Base-by-base conservation (phyloP, 2,888 invertebrate genomes). In the Punctoribates punctum region DNA sequence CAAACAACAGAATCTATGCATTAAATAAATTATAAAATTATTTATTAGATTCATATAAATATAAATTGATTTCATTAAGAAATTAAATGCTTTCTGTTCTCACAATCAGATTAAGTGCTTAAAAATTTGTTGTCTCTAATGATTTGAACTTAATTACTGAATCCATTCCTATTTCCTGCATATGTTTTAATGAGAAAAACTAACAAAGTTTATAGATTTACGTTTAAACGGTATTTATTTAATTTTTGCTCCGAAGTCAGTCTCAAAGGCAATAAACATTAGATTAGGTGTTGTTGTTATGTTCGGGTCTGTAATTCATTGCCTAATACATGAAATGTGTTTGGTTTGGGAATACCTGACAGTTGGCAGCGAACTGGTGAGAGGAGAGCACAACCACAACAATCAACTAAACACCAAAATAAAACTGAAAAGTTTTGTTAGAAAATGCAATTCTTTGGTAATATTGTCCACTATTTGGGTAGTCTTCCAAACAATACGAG, bases 321-420 rank as follows among this genome's bases (percentile, higher is more conserved):
- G 65, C 29, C 29, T 65, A 65, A 65, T 65, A 29, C 65, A n/a
- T 65, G 65, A 65, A 65, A 65, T 38, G 65, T 65, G 34, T 34
- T 29, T 65, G 29, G 29, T n/a, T 65, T 65, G 65, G 65, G 65
- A 65, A 65, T 65, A 65, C 65, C 65, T 65, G 65, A 65, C 65
- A 65, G 65, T 65, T 34, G n/a, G 20, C n/a, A 65, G 38, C n/a
- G 9, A 3, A 9, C 3, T 4, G 1, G 48, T 9, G 13, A 48
- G 23, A 57, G 23, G 3, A 57, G 25, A 57, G 25, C 57, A 57
- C n/a, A 57, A 11, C 20, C 23, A 57, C 23, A 13, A 20, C 62
- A 62, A 29, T 17, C 62, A 62, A 9, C 62, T 23, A 62, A 62
- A 34, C 62, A 27, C 29, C 27, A 62, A 20, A 27, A 34, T 25